These are phyloP conservation scores for Mylabris sibirica DNA, from an alignment of 2,888 invertebrate species.

Conservation along the genomic window DNA sequence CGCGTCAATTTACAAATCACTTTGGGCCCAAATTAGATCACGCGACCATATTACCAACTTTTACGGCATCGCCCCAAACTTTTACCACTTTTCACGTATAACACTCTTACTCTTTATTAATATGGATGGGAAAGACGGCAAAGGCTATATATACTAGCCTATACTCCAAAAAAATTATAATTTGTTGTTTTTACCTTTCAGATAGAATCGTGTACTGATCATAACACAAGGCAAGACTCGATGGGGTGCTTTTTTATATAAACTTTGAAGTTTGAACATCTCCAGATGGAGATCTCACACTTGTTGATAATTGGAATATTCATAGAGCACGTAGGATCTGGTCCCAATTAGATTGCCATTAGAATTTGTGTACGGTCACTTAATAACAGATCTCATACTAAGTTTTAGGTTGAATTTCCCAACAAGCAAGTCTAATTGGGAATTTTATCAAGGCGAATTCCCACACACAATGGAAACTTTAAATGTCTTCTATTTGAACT, in stretches of 20 bases:
- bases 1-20: conserved; percentile 52
- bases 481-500: not conserved
- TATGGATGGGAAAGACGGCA: not conserved
- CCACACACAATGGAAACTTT: not conserved
- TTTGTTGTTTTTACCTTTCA: not conserved
- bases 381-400: conserved; percentile 65
- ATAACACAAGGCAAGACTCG: not conserved
- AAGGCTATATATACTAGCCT: not conserved
- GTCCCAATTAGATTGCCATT: conserved; percentile 69
- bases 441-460: not conserved
- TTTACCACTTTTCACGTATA: conserved; percentile 6
- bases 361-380: conserved; percentile 64
- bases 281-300: conserved; percentile 66
- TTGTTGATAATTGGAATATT: conserved; percentile 66
- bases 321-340: conserved; percentile 74
- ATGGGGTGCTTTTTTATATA: not conserved
- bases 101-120: conserved; percentile 1
- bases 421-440: not conserved
- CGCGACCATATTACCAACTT: conserved; percentile 30
- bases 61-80: conserved; percentile 18
- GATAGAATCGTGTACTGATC: no score
- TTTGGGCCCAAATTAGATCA: conserved; percentile 45
- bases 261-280: not conserved
- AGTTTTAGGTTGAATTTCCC: not conserved
- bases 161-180: not conserved